Evolutionary conservation across 2,888 invertebrate genomes (phyloP).

Genomic region (Caenorhabditis wallacei): DNA sequence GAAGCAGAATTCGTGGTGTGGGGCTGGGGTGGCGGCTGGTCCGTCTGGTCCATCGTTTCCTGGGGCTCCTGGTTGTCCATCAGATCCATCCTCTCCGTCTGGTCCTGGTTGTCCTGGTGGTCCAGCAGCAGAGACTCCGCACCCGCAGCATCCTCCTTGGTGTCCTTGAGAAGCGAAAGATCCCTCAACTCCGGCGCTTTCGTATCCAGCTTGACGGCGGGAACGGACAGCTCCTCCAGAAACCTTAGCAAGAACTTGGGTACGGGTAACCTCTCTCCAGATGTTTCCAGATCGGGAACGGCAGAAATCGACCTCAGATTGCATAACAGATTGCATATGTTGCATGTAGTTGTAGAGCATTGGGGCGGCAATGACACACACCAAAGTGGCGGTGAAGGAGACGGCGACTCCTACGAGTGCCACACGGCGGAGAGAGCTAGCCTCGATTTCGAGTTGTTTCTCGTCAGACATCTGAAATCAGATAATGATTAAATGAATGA

Average conservation of each 20-base stretch:
- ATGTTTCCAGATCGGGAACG: slow-evolving; percentile 78
- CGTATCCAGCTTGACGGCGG: slow-evolving; percentile 74
- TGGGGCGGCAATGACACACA: slow-evolving; percentile 78
- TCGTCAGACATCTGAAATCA: slow-evolving; percentile 73
- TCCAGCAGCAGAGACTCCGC: slow-evolving; percentile 73
- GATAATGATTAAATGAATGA: not conserved
- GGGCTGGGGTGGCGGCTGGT: slow-evolving; percentile 76
- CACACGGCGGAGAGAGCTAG: slow-evolving; percentile 74
- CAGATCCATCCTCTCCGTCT: slow-evolving; percentile 72
- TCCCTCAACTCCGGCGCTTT: slow-evolving; percentile 68
- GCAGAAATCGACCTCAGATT: slow-evolving; percentile 79
- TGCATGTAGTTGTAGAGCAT: slow-evolving; percentile 82
- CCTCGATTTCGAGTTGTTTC: slow-evolving; percentile 76
- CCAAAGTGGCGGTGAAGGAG: slow-evolving; percentile 76
- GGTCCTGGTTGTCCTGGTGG: slow-evolving; percentile 73
- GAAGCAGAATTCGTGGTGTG: slow-evolving; percentile 74
- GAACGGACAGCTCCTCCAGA: slow-evolving; percentile 71
- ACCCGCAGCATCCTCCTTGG: slow-evolving; percentile 75
- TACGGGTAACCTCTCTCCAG: slow-evolving; percentile 79
- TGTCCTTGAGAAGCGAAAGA: slow-evolving; percentile 38
- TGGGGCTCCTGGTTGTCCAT: slow-evolving; percentile 74
- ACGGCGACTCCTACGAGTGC: slow-evolving; percentile 80
- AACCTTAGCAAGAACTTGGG: slow-evolving; percentile 76
- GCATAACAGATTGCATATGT: slow-evolving; percentile 80
- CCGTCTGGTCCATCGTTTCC: slow-evolving; percentile 79